Percentiles rank a stretch among this genome's conserved stretches.
These are phyloP conservation scores for Danio rerio DNA, from an alignment of 2,113 vertebrate species.

Conservation along the genomic window GRCz12tu NC_133191.1:34439501-34440000, in stretches of 20 bases:
- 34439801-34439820: neutral
- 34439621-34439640: slow-evolving; percentile 3
- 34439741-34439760: neutral
- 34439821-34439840: slow-evolving; percentile 19
- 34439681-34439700: neutral
- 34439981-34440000: slow-evolving; percentile 51
- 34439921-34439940: slow-evolving; percentile 41
- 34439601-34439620: neutral
- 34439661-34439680: neutral
- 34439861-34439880: slow-evolving; percentile 30
- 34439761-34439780: neutral
- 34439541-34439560: neutral
- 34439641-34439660: neutral
- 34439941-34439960: slow-evolving; percentile 51
- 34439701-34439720: neutral
- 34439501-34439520: neutral
- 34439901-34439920: slow-evolving; percentile 41
- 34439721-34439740: neutral
- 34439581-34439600: neutral
- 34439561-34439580: slow-evolving; percentile 21
- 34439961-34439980: slow-evolving; percentile 46
- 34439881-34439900: slow-evolving; percentile 44
- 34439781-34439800: neutral
- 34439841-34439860: neutral
- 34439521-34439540: neutral